phyloP scores from a whole-genome alignment of 2,113 vertebrate species.

The Sigmodon hispidus region DNA sequence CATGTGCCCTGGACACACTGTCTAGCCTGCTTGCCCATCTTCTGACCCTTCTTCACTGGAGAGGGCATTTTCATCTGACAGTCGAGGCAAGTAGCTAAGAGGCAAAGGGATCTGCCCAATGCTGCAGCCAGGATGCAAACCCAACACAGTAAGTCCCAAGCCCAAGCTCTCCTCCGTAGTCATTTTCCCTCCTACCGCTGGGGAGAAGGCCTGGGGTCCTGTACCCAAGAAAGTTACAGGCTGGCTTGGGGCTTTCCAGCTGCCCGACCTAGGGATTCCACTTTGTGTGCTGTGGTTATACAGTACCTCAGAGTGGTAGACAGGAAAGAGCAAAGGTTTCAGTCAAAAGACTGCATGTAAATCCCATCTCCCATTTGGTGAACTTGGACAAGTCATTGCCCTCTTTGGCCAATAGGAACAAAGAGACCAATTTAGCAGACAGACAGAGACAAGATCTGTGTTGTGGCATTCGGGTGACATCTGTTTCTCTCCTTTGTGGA shows the following conservation, averaged over 20 bases:
- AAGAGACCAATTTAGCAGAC: neutral
- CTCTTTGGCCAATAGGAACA: neutral
- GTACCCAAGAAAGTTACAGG: neutral
- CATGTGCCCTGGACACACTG: neutral
- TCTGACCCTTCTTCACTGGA: neutral
- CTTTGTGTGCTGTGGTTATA: neutral
- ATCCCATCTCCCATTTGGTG: neutral
- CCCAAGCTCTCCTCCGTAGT: neutral
- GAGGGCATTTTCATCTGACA: neutral
- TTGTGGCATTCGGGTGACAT: neutral
- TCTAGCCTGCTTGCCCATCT: no score
- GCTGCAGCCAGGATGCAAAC: neutral
- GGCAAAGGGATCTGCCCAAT: neutral
- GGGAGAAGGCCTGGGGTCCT: neutral
- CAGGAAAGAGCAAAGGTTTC: neutral
- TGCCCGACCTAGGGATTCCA: neutral
- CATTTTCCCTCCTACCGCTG: neutral
- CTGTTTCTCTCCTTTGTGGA: neutral
- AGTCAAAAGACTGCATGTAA: neutral
- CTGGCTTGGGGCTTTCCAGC: neutral
- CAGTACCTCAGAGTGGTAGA: neutral
- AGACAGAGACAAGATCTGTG: neutral
- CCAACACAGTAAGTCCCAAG: neutral
- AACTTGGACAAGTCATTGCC: neutral
- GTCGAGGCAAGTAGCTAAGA: constrained; percentile 4